phyloP scores from a whole-genome alignment of 2,113 vertebrate species.

The Ellobius talpinus region DNA sequence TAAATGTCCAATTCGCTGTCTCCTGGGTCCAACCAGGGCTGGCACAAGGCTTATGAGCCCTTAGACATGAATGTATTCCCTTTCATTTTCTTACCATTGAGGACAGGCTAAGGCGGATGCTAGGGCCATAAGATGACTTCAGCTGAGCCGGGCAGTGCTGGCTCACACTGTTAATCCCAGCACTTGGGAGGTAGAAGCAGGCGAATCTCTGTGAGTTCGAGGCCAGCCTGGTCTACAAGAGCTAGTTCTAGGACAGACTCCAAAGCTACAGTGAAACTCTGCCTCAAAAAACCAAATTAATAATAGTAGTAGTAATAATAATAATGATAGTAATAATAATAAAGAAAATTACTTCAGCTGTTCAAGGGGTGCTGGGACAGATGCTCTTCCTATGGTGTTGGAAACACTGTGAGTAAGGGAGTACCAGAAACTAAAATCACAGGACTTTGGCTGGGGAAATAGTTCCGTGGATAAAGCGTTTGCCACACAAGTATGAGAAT shows the following conservation, averaged over 20 bases:
- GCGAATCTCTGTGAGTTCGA: no score
- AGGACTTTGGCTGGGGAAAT: background rate
- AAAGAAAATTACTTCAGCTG: background rate
- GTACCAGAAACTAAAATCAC: background rate
- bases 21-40: background rate
- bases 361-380: background rate
- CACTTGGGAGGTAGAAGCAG: no score
- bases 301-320: no score
- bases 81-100: rapidly evolving
- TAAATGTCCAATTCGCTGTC: background rate
- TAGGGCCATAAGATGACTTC: rapidly evolving
- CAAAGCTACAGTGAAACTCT: no score
- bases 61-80: rapidly evolving
- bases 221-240: no score
- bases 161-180: no score
- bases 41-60: rapidly evolving
- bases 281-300: no score
- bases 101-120: background rate
- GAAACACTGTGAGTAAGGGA: background rate
- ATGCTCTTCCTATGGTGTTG: background rate
- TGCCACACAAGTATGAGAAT: background rate
- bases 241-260: no score
- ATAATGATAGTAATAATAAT: no score
- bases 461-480: background rate
- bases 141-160: background rate